Percentiles rank a stretch among this genome's conserved stretches.
Evolutionary conservation across 2,888 invertebrate genomes (phyloP).

Genomic region (Aphidius colemani): DNA sequence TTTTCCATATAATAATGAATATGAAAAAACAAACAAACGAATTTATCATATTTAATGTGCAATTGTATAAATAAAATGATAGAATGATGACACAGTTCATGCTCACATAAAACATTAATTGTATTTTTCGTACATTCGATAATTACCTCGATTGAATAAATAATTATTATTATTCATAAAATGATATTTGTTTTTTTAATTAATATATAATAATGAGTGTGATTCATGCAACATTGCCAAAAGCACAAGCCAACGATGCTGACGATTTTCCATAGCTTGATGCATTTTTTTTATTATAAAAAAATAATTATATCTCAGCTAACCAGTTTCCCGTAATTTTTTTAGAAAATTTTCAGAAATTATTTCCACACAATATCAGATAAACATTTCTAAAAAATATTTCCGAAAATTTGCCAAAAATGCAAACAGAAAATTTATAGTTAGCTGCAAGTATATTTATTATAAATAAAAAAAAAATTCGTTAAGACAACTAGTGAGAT

Average conservation of each 20-base stretch:
- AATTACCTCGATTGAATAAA: slow-evolving; percentile 8
- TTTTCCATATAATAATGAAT: background rate
- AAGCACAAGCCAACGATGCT: slow-evolving; percentile 48
- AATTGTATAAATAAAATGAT: slow-evolving; percentile 1
- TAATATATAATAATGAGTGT: slow-evolving; percentile 20
- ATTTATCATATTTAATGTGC: slow-evolving; percentile 14
- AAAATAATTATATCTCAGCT: slow-evolving; percentile 4
- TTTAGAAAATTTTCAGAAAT: too few species aligned
- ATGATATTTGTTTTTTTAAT: slow-evolving; percentile 21
- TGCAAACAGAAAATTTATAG: too few species aligned
- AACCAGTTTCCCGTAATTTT: too few species aligned
- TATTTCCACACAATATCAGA: too few species aligned
- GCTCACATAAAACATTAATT: slow-evolving; percentile 30
- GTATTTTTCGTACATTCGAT: background rate
- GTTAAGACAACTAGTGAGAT: background rate
- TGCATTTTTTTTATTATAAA: background rate
- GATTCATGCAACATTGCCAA: slow-evolving; percentile 55
- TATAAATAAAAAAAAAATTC: slow-evolving; percentile 9
- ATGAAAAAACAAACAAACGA: slow-evolving; percentile 8
- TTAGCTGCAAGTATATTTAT: too few species aligned
- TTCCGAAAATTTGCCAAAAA: too few species aligned
- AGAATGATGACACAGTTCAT: slow-evolving; percentile 33
- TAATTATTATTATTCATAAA: slow-evolving; percentile 5
- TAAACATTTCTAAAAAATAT: too few species aligned
- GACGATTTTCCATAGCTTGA: background rate